These are phyloP conservation scores for Poeciliopsis gracilis DNA, from an alignment of 2,797 vertebrate species.

Conservation along the genomic window DNA sequence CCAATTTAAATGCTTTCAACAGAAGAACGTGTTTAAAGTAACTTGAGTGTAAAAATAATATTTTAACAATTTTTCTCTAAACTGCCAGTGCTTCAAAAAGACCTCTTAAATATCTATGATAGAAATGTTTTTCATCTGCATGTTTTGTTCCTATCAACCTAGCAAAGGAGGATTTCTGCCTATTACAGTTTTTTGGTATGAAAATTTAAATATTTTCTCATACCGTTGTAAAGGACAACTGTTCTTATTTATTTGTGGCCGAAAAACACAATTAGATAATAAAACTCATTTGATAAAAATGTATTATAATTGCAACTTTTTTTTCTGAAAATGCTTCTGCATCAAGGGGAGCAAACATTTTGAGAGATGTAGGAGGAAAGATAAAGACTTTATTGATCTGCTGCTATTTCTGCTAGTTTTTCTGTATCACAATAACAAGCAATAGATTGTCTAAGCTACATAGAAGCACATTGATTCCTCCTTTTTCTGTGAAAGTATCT, in stretches of 20 bases:
- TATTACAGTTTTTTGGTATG: not conserved
- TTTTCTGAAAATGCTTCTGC: not conserved
- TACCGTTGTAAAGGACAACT: not conserved
- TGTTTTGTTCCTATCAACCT: not conserved
- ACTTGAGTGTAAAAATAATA: not conserved
- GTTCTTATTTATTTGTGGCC: not conserved
- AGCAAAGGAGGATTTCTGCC: not conserved
- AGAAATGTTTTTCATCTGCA: not conserved
- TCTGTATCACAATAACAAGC: constrained; percentile 42
- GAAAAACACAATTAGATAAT: not conserved
- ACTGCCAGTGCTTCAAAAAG: not conserved
- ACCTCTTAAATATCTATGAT: not conserved
- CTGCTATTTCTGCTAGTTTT: constrained; percentile 38
- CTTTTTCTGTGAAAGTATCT: constrained; percentile 41
- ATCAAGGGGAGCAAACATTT: constrained; percentile 36
- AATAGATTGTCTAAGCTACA: constrained; percentile 33
- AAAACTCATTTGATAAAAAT: not conserved
- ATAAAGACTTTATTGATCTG: constrained; percentile 46
- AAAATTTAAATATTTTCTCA: not conserved
- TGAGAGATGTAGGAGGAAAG: constrained; percentile 39
- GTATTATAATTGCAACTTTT: not conserved
- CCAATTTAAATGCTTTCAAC: not conserved
- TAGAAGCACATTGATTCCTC: constrained; percentile 33
- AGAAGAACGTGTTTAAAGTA: not conserved
- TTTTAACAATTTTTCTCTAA: not conserved